Base-by-base conservation (phyloP, 2,113 vertebrate genomes). In the Cyanoramphus novaezelandiae region DNA sequence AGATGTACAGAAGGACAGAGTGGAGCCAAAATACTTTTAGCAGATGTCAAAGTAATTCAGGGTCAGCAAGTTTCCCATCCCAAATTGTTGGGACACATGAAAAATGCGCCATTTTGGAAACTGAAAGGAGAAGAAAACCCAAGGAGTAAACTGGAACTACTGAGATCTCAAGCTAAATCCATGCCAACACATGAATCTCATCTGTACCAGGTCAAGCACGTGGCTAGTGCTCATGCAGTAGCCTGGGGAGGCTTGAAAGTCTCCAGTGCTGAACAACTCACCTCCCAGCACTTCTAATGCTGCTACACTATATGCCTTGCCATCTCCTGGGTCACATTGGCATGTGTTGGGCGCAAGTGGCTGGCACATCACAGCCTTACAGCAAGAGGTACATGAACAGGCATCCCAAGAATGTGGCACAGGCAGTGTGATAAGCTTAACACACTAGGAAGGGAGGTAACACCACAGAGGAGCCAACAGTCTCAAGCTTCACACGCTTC, bases 31-130 rank as follows among this genome's bases (percentile, higher is more conserved):
- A 95, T 82, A 64, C 24, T 91, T 91, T 46, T 41, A 91, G 78
- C 81, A 93, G 81, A 96, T 76, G 81, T 94, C 74, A 72, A 89
- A 92, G 71, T 71, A 95, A 88, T 89, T 92, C n/a, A 91, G 84
- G 86, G 84, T 93, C 81, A 91, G 82, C 62, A 95, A 95, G 57
- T 65, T 87, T 93, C 87, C 70, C 83, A 78, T 60, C 84, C 67
- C 55, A 83, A 95, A 71, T 71, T 78, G 44, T 77, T 84, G 60
- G 74, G 72, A 95, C 46, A 67, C 59, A 74, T 35, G 29, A 89
- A 82, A 88, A 89, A 74, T 2, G 3, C 35, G 84, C 47, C 39
- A 82, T 46, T 83, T 70, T 86, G 46, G 78, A 87, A 92, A 84
- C 10, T 16, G 39, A 75, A 83, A 68, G 47, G 46, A 57, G 57